A percentile compares a stretch with the other conserved stretches of the same genome.
Conservation (phyloP, 2,888 invertebrate genomes). For the Buathra laborator region DNA sequence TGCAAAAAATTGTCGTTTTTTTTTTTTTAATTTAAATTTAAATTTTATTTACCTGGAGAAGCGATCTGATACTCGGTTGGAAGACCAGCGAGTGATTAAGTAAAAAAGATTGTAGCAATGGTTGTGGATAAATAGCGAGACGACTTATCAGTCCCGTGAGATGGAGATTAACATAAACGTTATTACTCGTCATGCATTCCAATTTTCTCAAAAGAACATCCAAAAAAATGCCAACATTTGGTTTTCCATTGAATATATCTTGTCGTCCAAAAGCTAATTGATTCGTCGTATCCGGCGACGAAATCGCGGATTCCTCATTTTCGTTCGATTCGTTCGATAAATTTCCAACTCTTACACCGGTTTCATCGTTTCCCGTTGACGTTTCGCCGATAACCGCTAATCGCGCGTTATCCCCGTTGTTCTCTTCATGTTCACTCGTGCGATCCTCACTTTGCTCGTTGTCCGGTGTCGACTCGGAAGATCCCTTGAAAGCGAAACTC, state of each 20-base stretch:
- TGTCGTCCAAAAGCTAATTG: conserved; percentile 65
- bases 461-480: conserved; percentile 85
- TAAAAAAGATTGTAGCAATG: conserved; percentile 94
- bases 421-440: conserved; percentile 74
- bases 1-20: not conserved
- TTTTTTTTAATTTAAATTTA: conserved; percentile 16
- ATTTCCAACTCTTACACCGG: conserved; percentile 1
- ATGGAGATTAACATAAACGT: conserved; percentile 94
- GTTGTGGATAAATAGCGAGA: conserved; percentile 95
- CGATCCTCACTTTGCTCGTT: conserved; percentile 81
- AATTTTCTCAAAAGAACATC: conserved; percentile 93
- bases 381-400: conserved; percentile 42
- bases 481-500: conserved; percentile 87
- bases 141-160: conserved; percentile 95
- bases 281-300: conserved; percentile 42
- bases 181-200: conserved; percentile 93
- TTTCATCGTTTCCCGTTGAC: conserved; percentile 25
- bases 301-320: conserved; percentile 35
- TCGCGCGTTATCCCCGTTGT: conserved; percentile 26
- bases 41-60: conserved; percentile 91
- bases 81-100: conserved; percentile 94
- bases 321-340: conserved; percentile 26
- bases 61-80: conserved; percentile 95
- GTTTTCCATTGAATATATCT: conserved; percentile 81
- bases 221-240: conserved; percentile 88